Percentiles rank a stretch among this genome's conserved stretches.
Conservation (phyloP, 2,888 invertebrate genomes). For the Cerastis rubricosa region DNA sequence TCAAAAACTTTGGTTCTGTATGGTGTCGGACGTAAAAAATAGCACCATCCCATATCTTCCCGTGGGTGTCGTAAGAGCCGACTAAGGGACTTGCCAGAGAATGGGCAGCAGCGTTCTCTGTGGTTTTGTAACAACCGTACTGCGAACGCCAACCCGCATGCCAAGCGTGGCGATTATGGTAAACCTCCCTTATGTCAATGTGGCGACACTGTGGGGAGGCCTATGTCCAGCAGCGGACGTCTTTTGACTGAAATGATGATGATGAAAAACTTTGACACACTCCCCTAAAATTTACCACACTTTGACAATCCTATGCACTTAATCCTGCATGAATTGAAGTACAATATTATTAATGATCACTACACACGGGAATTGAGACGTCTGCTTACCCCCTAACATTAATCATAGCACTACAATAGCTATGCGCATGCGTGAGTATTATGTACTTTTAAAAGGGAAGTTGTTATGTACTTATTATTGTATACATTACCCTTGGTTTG, state of each 20-base stretch:
- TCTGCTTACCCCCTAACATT: constrained; percentile 67
- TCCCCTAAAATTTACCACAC: not conserved
- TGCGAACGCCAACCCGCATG: no score
- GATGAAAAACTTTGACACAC: constrained; percentile 50
- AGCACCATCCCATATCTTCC: no score
- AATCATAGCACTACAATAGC: constrained; percentile 68
- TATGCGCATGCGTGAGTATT: constrained; percentile 38
- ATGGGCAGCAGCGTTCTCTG: no score
- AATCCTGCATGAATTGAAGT: constrained; percentile 38
- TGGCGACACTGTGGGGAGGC: no score
- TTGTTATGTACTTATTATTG: constrained; percentile 18
- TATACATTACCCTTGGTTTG: not conserved
- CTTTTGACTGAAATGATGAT: no score
- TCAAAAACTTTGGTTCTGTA: constrained; percentile 35
- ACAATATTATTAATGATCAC: constrained; percentile 77
- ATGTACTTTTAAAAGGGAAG: constrained; percentile 46
- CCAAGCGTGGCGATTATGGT: no score
- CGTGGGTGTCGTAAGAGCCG: no score
- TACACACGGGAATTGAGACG: constrained; percentile 78
- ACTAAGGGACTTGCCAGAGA: no score
- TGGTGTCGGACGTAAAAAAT: no score
- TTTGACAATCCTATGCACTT: constrained; percentile 41
- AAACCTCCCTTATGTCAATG: no score
- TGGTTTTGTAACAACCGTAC: no score
- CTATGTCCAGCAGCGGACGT: no score